phyloP scores from a whole-genome alignment of 2,888 invertebrate species.

The Lasioglossum calceatum region DNA sequence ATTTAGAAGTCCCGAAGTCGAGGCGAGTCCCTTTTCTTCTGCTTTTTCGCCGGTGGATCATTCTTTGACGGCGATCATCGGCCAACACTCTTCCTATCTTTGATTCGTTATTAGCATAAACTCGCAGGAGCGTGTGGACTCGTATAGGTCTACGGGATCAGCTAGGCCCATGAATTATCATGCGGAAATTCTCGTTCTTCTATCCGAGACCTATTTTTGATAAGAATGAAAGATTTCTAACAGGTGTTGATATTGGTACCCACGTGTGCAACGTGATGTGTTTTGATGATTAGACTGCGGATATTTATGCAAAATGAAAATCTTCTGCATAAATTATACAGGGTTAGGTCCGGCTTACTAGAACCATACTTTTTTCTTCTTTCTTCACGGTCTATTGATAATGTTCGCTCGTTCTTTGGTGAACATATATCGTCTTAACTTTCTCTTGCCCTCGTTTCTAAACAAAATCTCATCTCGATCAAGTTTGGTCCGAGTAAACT shows the following conservation, averaged over 20 bases:
- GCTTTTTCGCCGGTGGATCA: constrained; percentile 53
- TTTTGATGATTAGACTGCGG: too few species aligned
- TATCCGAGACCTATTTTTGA: not conserved
- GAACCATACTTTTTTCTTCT: too few species aligned
- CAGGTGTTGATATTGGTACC: not conserved
- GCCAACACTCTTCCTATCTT: constrained; percentile 46
- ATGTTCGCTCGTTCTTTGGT: not conserved
- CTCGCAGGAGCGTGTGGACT: constrained; percentile 27
- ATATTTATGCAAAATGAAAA: not conserved
- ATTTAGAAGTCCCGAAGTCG: constrained; percentile 70
- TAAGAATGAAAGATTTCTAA: not conserved
- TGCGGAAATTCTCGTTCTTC: not conserved
- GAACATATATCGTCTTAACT: not conserved
- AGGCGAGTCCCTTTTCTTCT: constrained; percentile 34
- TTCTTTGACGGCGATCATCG: constrained; percentile 53
- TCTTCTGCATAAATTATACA: not conserved
- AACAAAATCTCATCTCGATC: not conserved
- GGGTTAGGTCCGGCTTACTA: too few species aligned
- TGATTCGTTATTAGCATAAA: constrained; percentile 66
- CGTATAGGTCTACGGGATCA: not conserved
- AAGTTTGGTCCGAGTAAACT: not conserved
- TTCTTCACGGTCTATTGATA: not conserved
- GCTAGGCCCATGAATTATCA: constrained; percentile 15
- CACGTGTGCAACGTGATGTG: not conserved
- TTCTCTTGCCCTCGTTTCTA: not conserved